Conservation (phyloP, 2,113 vertebrate genomes). For the Silurus asotus region DNA sequence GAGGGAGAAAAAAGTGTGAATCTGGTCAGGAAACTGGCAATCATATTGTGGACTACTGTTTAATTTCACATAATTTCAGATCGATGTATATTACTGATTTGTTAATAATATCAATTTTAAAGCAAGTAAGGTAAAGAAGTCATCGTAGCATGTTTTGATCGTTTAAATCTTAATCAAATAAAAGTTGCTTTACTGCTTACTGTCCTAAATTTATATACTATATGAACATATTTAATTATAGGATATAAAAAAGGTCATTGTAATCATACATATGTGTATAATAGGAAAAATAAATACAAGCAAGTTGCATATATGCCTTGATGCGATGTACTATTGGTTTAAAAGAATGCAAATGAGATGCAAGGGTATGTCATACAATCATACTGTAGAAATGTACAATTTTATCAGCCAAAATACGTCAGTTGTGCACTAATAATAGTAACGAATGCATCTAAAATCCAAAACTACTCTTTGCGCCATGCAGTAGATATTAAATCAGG, state of each 20-base stretch:
- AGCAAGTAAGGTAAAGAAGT: not conserved
- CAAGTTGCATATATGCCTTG: not conserved
- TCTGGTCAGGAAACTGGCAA: too few species aligned
- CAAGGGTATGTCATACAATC: not conserved
- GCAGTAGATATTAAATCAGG: conserved; percentile 26
- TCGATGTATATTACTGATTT: not conserved
- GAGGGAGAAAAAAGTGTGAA: not conserved
- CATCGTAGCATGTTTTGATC: not conserved
- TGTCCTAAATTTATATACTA: not conserved
- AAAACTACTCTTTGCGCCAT: not conserved
- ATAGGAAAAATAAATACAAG: not conserved
- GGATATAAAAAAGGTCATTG: not conserved
- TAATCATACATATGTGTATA: not conserved
- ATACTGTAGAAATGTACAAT: not conserved
- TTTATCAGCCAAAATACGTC: not conserved
- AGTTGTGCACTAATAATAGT: not conserved
- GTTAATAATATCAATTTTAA: not conserved
- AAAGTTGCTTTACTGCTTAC: not conserved
- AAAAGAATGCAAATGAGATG: not conserved
- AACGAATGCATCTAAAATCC: conserved; percentile 1
- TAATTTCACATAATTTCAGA: not conserved
- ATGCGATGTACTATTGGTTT: not conserved
- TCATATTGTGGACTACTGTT: not conserved
- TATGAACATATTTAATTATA: not conserved
- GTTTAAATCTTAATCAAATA: not conserved